Percentiles rank a stretch among this genome's conserved stretches.
These are phyloP conservation scores for Elysia crispata DNA, from an alignment of 2,888 invertebrate genomes.

Conservation along the genomic window DNA sequence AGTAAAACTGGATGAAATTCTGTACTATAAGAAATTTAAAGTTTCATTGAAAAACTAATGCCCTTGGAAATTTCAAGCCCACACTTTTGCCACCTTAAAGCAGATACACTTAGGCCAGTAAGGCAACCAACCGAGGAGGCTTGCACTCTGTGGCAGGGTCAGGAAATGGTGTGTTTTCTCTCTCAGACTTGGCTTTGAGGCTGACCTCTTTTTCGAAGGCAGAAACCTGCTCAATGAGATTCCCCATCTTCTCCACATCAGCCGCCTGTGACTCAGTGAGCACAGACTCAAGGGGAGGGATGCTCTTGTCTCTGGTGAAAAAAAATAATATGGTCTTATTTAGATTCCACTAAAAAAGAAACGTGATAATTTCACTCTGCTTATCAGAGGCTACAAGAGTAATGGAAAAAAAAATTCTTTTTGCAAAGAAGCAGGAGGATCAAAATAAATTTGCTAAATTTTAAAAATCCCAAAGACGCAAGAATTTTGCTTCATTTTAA, in stretches of 20 bases:
- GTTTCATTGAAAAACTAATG: no score
- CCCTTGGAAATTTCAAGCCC: neutral
- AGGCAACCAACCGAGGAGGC: constrained; percentile 71
- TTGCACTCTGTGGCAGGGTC: constrained; percentile 79
- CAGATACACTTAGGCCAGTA: neutral
- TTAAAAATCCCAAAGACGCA: no score
- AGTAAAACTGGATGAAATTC: no score
- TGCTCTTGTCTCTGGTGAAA: constrained; percentile 87
- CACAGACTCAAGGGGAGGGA: constrained; percentile 90
- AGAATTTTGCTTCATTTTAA: no score
- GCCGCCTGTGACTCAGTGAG: constrained; percentile 81
- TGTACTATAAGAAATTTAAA: no score
- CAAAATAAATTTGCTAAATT: no score
- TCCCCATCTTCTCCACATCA: constrained; percentile 84
- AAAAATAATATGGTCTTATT: no score
- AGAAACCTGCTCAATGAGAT: constrained; percentile 77
- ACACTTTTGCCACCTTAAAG: neutral
- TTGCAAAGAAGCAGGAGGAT: no score
- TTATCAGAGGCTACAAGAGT: no score
- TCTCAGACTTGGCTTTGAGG: constrained; percentile 65
- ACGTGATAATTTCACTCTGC: no score
- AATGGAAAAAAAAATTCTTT: no score
- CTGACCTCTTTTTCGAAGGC: constrained; percentile 72
- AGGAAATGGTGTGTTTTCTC: constrained; percentile 72
- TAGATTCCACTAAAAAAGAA: no score